Conservation (phyloP, 2,888 invertebrate genomes). For the Drosophila nr. perissopoda region DNA sequence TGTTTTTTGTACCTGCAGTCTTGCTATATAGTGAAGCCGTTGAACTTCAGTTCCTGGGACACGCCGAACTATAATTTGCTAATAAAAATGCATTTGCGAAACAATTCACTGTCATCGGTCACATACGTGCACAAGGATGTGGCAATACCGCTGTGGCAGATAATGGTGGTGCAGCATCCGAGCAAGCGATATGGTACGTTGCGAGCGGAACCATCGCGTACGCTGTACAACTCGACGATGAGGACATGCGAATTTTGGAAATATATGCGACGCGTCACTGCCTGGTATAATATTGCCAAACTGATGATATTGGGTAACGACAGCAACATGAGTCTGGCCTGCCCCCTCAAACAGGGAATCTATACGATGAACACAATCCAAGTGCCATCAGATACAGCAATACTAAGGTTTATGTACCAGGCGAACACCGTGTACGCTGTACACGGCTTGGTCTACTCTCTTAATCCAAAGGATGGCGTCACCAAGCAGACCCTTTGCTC, state of each 20-base stretch:
- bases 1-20: conserved; percentile 37
- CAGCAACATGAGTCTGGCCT: conserved; percentile 76
- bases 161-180: conserved; percentile 66
- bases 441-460: conserved; percentile 64
- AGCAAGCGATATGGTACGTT: conserved; percentile 20
- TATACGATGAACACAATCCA: conserved; percentile 72
- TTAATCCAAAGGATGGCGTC: conserved; percentile 54
- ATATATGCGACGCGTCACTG: conserved; percentile 65
- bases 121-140: conserved; percentile 69
- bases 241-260: conserved; percentile 77
- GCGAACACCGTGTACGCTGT: conserved; percentile 73
- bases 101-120: conserved; percentile 72
- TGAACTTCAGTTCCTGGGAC: conserved; percentile 52
- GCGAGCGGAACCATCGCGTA: conserved; percentile 44
- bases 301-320: conserved; percentile 60
- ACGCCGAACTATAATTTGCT: conserved; percentile 66
- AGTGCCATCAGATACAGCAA: conserved; percentile 71
- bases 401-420: conserved; percentile 77
- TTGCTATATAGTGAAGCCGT: conserved; percentile 73
- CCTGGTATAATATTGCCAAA: conserved; percentile 69
- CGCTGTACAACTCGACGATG: conserved; percentile 67
- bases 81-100: conserved; percentile 53
- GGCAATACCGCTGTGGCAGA: conserved; percentile 72
- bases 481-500: conserved; percentile 51
- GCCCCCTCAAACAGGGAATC: conserved; percentile 71